Evolutionary conservation across 2,888 invertebrate species (phyloP).

Genomic region (Sepioteuthis lessoniana): DNA sequence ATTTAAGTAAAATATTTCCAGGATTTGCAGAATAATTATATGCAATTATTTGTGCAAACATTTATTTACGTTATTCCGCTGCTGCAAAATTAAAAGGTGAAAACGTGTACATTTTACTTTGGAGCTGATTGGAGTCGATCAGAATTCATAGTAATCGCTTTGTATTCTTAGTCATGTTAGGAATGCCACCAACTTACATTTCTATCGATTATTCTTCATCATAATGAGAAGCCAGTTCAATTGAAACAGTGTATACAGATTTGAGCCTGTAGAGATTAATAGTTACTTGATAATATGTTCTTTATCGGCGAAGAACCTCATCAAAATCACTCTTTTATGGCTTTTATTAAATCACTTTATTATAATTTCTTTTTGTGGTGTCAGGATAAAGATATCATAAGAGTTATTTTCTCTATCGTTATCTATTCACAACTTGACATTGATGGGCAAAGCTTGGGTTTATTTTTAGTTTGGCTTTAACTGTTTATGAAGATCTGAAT

Average conservation of each 20-base stretch:
- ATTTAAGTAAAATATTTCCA: too few relatives aligned
- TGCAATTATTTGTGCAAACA: too few relatives aligned
- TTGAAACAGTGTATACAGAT: not conserved
- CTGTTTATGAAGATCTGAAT: too few relatives aligned
- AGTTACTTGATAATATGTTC: not conserved
- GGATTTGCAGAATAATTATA: too few relatives aligned
- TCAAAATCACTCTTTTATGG: not conserved
- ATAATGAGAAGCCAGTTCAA: not conserved
- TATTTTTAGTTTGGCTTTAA: not conserved
- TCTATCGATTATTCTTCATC: not conserved
- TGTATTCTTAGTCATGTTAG: too few relatives aligned
- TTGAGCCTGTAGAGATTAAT: not conserved
- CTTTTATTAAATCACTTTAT: constrained; percentile 33
- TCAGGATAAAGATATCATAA: not conserved
- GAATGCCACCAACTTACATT: not conserved
- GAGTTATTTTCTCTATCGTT: not conserved
- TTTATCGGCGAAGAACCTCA: not conserved
- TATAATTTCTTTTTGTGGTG: not conserved
- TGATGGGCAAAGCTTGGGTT: not conserved
- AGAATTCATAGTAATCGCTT: too few relatives aligned
- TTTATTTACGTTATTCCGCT: too few relatives aligned
- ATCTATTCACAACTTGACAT: not conserved
- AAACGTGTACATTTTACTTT: too few relatives aligned
- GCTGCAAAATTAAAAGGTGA: too few relatives aligned
- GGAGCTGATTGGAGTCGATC: too few relatives aligned